Percentiles rank a stretch among this genome's conserved stretches.
phyloP scores from a whole-genome alignment of 2,113 vertebrate genomes.

The Micromys minutus region DNA sequence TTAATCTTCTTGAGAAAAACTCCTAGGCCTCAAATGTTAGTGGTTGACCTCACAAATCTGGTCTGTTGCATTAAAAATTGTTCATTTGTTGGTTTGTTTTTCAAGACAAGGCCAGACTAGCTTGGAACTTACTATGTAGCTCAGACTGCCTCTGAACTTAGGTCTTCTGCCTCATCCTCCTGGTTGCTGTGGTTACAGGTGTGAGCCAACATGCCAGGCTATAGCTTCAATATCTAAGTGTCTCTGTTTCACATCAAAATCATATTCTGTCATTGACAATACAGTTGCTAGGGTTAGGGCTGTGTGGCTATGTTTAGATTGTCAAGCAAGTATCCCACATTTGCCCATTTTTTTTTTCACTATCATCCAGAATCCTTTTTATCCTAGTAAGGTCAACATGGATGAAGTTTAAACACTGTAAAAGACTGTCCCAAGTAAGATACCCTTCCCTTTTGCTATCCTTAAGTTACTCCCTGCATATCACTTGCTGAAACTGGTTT shows the following conservation, averaged over 20 bases:
- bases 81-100: background rate
- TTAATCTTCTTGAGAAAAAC: background rate
- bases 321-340: background rate
- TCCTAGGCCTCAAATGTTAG: background rate
- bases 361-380: background rate
- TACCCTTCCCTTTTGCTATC: background rate
- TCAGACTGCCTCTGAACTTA: background rate
- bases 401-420: background rate
- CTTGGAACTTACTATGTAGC: background rate
- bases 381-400: background rate
- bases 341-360: background rate
- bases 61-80: background rate
- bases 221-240: background rate
- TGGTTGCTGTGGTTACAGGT: background rate
- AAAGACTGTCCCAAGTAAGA: background rate
- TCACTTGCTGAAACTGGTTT: background rate
- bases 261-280: background rate
- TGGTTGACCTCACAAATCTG: background rate
- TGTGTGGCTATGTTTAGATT: background rate
- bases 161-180: background rate
- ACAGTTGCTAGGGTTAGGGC: background rate
- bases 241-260: background rate
- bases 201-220: background rate
- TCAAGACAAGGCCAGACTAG: background rate
- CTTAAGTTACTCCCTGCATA: background rate